These are phyloP conservation scores for Gryllus longicercus DNA, from an alignment of 2,888 invertebrate genomes.

Conservation along the genomic window DNA sequence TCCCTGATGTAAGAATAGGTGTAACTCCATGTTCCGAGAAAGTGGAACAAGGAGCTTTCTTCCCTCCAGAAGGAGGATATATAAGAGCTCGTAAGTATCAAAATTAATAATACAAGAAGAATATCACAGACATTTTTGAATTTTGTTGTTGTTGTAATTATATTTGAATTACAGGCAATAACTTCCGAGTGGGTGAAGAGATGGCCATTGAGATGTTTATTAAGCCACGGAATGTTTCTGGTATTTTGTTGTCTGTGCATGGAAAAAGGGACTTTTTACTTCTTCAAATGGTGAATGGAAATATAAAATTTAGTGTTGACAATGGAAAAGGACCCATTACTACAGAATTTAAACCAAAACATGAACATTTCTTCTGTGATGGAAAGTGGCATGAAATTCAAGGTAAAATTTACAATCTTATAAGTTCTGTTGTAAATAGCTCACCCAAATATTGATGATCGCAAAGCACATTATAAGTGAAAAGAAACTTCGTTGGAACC, in stretches of 20 bases:
- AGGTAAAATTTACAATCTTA: slow-evolving; percentile 50
- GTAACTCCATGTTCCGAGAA: slow-evolving; percentile 75
- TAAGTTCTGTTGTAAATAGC: too few relatives aligned
- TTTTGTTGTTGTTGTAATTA: too few relatives aligned
- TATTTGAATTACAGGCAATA: slow-evolving; percentile 55
- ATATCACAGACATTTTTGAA: too few relatives aligned
- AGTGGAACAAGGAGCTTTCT: slow-evolving; percentile 80
- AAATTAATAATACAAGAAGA: too few relatives aligned
- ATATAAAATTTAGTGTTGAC: slow-evolving; percentile 77
- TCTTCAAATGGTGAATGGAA: slow-evolving; percentile 83
- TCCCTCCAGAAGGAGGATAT: slow-evolving; percentile 73
- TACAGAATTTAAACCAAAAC: slow-evolving; percentile 65
- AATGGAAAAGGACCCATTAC: slow-evolving; percentile 77
- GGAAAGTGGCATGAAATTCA: slow-evolving; percentile 91
- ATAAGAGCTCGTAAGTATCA: slow-evolving; percentile 58
- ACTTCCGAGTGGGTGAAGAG: slow-evolving; percentile 73
- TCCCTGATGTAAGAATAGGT: slow-evolving; percentile 57
- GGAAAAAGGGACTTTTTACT: slow-evolving; percentile 79
- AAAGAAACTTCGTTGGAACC: too few relatives aligned
- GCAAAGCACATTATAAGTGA: too few relatives aligned
- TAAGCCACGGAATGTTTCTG: slow-evolving; percentile 78
- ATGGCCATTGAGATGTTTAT: slow-evolving; percentile 81
- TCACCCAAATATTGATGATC: too few relatives aligned
- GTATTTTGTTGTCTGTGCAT: slow-evolving; percentile 81
- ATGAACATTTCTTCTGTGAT: slow-evolving; percentile 76